Evolutionary conservation across 2,797 vertebrate species (phyloP), one percentile per base, ranked within the genome.

Genomic region (Amniataba percoides): DNA sequence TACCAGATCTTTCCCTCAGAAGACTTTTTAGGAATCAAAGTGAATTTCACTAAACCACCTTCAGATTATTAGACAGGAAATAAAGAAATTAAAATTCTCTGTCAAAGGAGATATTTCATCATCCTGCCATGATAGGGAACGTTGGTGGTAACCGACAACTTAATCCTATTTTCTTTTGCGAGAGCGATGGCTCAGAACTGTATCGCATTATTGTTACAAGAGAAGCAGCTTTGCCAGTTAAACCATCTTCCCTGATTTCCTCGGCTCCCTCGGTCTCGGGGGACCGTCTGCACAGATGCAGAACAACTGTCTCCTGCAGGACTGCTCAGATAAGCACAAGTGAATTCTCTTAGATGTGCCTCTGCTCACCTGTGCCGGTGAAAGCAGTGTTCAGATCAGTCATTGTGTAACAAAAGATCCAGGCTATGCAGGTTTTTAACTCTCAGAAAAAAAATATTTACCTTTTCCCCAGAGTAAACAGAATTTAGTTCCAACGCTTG

Each of bases 391-490:
- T 88, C 88, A 92, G 80, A 93, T 94, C 90, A 86, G 82, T 91
- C 89, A 89, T 76, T 71, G 87, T 90, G 80, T 74, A 81, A 80
- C 84, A 88, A 90, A 94, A 94, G 75, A 90, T 88, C 85, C 77
- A 45, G 57, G 64, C 87, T 85, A 53, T 83, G 90, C 89, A 87
- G 78, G 89, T 92, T 95, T 88, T 94, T 82, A 93, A 87, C 53
- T 82, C 78, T 75, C 77, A 84, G 84, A 80, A 92, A 90, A 42
- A 63, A 90, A 87, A 91, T 89, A 91, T 92, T 94, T 91, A 89
- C 87, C 77, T 90, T 89, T 84, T 92, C 92, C 86, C 92, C 78
- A 73, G 87, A 93, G 93, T 90, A 90, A 94, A 95, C 93, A 93
- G 81, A 94, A 94, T 94, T 92, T 92, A 93, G 90, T 89, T 92